A percentile compares a stretch with the other conserved stretches of the same genome.
Conservation (phyloP, 2,888 invertebrate species). For the Nomada flava region DNA sequence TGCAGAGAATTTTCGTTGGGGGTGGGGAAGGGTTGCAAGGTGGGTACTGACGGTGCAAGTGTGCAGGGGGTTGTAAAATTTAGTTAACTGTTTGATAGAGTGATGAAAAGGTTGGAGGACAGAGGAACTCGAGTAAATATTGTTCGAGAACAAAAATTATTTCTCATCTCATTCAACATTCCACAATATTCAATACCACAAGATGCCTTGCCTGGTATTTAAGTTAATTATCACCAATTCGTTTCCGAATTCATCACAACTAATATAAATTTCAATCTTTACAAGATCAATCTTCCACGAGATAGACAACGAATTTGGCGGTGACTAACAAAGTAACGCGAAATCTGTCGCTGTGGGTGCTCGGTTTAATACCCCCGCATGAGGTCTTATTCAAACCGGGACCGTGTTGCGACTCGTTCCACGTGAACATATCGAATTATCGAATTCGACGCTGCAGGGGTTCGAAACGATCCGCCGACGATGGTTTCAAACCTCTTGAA, state of each 20-base stretch:
- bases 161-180: neutral
- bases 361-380: constrained; percentile 56
- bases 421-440: constrained; percentile 58
- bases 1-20: constrained; percentile 8
- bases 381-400: constrained; percentile 48
- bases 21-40: neutral
- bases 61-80: neutral
- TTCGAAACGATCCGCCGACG: constrained; percentile 63
- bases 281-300: constrained; percentile 20
- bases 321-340: constrained; percentile 39
- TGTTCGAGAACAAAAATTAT: too few relatives aligned
- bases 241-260: neutral
- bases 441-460: constrained; percentile 60
- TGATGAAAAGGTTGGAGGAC: too few relatives aligned
- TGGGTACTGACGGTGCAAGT: neutral
- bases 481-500: constrained; percentile 69
- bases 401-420: constrained; percentile 21
- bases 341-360: constrained; percentile 45
- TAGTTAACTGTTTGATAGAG: too few relatives aligned
- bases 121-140: too few relatives aligned
- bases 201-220: neutral
- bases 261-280: neutral
- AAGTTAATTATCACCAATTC: neutral
- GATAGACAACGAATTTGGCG: constrained; percentile 16
- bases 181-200: neutral